These are phyloP conservation scores for Myanophis thanlyinensis DNA, from an alignment of 2,113 vertebrate species.

Conservation along the genomic window DNA sequence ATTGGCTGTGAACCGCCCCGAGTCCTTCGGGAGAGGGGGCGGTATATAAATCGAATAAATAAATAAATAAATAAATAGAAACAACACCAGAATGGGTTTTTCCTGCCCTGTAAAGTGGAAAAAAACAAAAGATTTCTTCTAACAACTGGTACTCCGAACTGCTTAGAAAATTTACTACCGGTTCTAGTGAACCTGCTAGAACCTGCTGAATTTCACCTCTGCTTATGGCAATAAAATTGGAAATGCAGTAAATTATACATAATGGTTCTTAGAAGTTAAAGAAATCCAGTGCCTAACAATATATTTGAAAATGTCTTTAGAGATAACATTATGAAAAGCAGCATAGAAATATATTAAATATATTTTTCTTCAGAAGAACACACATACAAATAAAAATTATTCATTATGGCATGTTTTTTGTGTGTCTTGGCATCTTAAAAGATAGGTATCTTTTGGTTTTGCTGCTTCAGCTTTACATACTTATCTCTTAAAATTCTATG, in stretches of 20 bases:
- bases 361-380: not conserved
- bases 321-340: not conserved
- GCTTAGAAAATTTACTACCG: too few species aligned
- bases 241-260: constrained; percentile 12
- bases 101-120: too few species aligned
- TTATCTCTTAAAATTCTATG: not conserved
- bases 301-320: not conserved
- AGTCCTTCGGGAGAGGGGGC: too few species aligned
- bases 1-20: too few species aligned
- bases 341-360: not conserved
- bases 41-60: too few species aligned
- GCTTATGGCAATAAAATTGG: constrained; percentile 1
- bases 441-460: not conserved
- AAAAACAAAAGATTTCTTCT: too few species aligned
- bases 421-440: not conserved
- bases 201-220: too few species aligned
- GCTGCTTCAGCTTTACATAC: not conserved
- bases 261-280: not conserved
- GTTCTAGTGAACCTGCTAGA: too few species aligned
- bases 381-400: not conserved
- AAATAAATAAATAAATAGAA: too few species aligned
- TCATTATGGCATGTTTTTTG: not conserved
- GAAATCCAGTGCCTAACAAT: not conserved
- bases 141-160: too few species aligned
- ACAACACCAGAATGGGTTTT: too few species aligned